phyloP scores from a whole-genome alignment of 2,888 invertebrate genomes.

The Sinodicranocentrus sp. region DNA sequence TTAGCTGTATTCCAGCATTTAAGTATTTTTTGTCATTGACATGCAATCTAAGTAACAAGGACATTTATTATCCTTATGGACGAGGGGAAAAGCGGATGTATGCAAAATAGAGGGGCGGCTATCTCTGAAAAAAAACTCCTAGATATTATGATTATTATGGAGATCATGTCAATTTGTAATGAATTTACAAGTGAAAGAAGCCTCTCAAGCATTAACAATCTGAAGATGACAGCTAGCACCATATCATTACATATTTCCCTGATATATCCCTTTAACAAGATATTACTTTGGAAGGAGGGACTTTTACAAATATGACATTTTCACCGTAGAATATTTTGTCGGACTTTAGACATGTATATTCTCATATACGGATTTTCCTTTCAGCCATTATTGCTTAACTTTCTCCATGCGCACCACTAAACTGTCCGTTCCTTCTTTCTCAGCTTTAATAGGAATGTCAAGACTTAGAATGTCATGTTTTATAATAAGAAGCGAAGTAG shows the following conservation, averaged over 20 bases:
- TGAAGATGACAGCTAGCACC: constrained; percentile 28
- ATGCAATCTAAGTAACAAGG: background rate
- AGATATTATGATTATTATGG: background rate
- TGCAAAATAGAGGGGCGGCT: too few species aligned
- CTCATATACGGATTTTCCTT: background rate
- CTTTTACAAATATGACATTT: background rate
- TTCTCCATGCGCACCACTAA: too few species aligned
- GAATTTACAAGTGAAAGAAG: constrained; percentile 50
- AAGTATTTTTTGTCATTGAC: background rate
- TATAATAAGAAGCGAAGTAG: constrained; percentile 49
- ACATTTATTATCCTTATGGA: too few species aligned
- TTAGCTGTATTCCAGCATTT: constrained; percentile 12
- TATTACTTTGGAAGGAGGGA: background rate
- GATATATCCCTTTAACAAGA: background rate
- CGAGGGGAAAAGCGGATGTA: too few species aligned
- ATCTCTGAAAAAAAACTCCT: background rate
- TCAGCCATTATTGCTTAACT: constrained; percentile 22
- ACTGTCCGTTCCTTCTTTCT: background rate
- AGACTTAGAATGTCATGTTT: constrained; percentile 45
- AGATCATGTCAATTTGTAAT: constrained; percentile 47
- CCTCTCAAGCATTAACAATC: constrained; percentile 38
- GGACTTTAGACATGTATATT: background rate
- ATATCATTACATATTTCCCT: constrained; percentile 14
- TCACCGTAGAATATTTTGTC: background rate
- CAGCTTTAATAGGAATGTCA: constrained; percentile 54